phyloP scores from a whole-genome alignment of 1,140 invertebrate genomes.

The Telenomus remus region DNA sequence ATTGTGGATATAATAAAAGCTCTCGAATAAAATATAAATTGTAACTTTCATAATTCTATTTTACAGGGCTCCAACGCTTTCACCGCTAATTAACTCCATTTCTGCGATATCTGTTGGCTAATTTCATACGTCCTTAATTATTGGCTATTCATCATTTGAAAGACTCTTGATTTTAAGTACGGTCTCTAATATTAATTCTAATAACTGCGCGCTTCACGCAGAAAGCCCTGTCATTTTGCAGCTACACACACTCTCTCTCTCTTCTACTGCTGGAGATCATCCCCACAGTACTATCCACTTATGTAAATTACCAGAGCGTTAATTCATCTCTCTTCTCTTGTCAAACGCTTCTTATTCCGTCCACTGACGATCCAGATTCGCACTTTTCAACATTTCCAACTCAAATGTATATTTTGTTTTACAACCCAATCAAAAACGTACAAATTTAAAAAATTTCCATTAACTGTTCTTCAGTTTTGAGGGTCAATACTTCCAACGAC shows the following conservation, averaged over 20 bases:
- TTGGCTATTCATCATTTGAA: conserved; percentile 74
- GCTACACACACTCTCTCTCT: conserved; percentile 52
- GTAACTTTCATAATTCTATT: conserved; percentile 55
- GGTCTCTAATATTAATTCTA: conserved; percentile 73
- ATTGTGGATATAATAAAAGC: conserved; percentile 21
- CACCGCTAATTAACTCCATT: conserved; percentile 69
- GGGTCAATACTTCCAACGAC: too few species aligned
- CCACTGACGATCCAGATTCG: conserved; percentile 45
- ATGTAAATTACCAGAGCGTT: conserved; percentile 70
- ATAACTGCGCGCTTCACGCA: conserved; percentile 65
- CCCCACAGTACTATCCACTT: conserved; percentile 63
- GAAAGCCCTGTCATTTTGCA: conserved; percentile 68
- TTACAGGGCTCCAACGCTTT: conserved; percentile 43
- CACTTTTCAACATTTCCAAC: conserved; percentile 27
- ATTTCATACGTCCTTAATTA: conserved; percentile 73
- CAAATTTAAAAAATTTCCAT: too few species aligned
- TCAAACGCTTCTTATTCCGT: conserved; percentile 56
- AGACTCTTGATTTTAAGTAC: conserved; percentile 75
- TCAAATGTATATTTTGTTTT: conserved; percentile 42
- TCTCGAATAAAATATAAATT: conserved; percentile 46
- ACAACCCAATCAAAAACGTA: too few species aligned
- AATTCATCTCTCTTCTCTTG: conserved; percentile 53
- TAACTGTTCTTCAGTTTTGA: too few species aligned
- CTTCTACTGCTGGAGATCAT: conserved; percentile 48
- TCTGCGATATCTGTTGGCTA: conserved; percentile 64